Base-by-base conservation (phyloP, 2,888 invertebrate species). In the Lypha dubia region DNA sequence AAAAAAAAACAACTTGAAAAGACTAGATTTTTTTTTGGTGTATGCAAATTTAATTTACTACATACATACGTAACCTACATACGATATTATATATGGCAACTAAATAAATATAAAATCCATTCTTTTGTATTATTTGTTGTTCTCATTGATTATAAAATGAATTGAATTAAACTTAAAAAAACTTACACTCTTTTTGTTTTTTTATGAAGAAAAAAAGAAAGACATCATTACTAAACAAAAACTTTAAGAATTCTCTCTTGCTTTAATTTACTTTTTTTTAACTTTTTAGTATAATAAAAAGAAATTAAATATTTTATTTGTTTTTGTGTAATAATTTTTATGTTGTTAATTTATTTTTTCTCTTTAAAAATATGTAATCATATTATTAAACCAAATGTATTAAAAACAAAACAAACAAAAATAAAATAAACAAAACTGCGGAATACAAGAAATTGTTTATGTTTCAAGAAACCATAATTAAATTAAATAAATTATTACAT, bases 81-180 rank as follows among this genome's bases (percentile, higher is more conserved):
- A 84, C 84, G 84, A 84, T 84, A 84, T 81, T 81, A 80, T 79
- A 77, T 28, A 68, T 46, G 62, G 53, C 70, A 68, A 60, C 68
- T 68, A 24, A 58, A 60, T 56, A 76, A 65, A 75, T 76, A 65
- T 28, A 68, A 77, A 73, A 70, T 67, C 46, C 24, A 63, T 35
- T 73, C 65, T 68, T 80, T 81, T 83, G 56, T 83, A 74, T 62
- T 74, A 77, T 81, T 81, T 84, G 84, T 84, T 84, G 84, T 84
- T 84, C 84, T 84, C 84, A 84, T 84, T 84, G 84, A 84, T 84
- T 81, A 73, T 74, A 77, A 68, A 76, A 79, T 80, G 77, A 84
- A 84, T 81, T 84, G 56, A 81, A 84, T 84, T 84, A 81, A 83
- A 83, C 11, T 49, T 28, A 71, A 56, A 65, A 63, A 53, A 67